Percentiles rank a stretch among this genome's conserved stretches.
Evolutionary conservation across 2,888 invertebrate genomes (phyloP).

Genomic region (Volucella inanis): DNA sequence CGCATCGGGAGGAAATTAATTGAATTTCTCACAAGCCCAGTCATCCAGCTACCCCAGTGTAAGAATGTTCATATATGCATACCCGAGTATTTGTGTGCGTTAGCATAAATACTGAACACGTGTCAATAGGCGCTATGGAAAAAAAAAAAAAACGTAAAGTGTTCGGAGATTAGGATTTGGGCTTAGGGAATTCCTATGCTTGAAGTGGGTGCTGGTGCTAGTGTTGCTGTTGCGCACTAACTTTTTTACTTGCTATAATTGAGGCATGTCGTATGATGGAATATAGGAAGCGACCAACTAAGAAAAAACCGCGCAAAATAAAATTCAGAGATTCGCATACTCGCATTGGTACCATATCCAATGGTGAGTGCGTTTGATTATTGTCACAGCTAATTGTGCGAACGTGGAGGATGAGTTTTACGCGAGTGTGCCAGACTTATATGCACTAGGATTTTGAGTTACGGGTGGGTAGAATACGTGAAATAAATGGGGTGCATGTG

Average conservation of each 20-base stretch:
- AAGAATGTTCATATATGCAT: neutral
- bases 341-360: neutral
- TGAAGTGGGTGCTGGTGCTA: neutral
- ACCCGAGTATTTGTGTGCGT: neutral
- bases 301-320: constrained; percentile 38
- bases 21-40: constrained; percentile 23
- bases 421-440: no score
- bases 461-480: no score
- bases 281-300: constrained; percentile 42
- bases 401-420: no score
- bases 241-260: constrained; percentile 31
- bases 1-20: neutral
- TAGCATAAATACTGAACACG: constrained; percentile 22
- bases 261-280: constrained; percentile 22
- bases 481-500: no score
- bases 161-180: neutral
- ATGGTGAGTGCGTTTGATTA: neutral
- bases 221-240: neutral
- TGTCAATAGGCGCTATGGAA: constrained; percentile 31
- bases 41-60: neutral
- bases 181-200: constrained; percentile 22
- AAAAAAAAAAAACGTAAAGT: constrained; percentile 28
- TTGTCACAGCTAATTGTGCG: no score
- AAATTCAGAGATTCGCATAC: constrained; percentile 37
- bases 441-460: no score